Evolutionary conservation across 2,797 vertebrate species (phyloP).

Genomic region (Acanthornis magna): DNA sequence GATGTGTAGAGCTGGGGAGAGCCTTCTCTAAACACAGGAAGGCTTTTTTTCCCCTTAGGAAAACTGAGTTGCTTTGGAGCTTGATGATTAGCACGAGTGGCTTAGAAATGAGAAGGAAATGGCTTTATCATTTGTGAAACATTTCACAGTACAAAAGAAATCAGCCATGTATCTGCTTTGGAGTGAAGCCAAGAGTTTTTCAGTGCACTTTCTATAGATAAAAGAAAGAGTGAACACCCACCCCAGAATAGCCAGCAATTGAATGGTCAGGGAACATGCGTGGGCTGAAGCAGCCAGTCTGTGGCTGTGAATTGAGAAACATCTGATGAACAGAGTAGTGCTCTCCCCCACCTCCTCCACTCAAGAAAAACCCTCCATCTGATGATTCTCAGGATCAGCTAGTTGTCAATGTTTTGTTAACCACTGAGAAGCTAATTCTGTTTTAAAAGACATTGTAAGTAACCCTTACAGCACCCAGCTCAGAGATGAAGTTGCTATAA

Average conservation of each 20-base stretch:
- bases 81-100: neutral
- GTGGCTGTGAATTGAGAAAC: neutral
- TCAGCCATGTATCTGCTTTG: neutral
- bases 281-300: neutral
- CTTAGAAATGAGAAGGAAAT: constrained; percentile 11
- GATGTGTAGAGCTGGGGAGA: neutral
- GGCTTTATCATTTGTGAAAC: neutral
- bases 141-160: neutral
- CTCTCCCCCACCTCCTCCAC: neutral
- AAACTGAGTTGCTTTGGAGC: neutral
- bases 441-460: neutral
- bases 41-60: neutral
- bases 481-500: neutral
- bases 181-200: neutral
- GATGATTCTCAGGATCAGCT: neutral
- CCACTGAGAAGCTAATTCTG: neutral
- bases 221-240: neutral
- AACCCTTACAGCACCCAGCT: neutral
- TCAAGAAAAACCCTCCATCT: neutral
- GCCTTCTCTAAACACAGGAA: neutral
- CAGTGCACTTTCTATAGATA: neutral
- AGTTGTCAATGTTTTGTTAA: neutral
- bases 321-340: neutral
- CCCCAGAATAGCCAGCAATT: neutral
- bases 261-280: neutral